Percentiles rank a stretch among this genome's conserved stretches.
These are phyloP conservation scores for Andrena minutula DNA, from an alignment of 2,888 invertebrate species.

Conservation along the genomic window DNA sequence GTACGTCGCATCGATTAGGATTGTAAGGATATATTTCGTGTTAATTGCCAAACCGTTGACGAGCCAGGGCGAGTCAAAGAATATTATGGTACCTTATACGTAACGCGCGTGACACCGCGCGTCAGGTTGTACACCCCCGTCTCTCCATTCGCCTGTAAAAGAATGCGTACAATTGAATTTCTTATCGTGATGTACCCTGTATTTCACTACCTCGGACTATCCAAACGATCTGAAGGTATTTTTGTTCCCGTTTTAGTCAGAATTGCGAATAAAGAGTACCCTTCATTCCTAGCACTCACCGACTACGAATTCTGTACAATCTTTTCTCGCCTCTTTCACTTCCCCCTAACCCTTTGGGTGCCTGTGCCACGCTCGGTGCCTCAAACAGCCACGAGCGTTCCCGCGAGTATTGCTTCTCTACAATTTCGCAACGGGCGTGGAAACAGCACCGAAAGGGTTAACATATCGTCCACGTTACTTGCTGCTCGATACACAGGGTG, in stretches of 20 bases:
- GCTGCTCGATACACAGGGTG: too few relatives aligned
- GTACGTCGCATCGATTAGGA: constrained; percentile 32
- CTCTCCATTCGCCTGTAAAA: constrained; percentile 34
- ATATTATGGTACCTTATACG: constrained; percentile 28
- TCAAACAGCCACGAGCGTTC: too few relatives aligned
- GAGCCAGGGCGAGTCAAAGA: neutral
- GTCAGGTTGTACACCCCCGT: constrained; percentile 34
- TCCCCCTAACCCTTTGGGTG: neutral
- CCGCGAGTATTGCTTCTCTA: too few relatives aligned
- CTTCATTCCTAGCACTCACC: constrained; percentile 44
- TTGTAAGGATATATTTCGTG: constrained; percentile 54
- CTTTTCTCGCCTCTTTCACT: neutral
- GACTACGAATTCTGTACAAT: neutral
- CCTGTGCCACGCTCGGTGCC: neutral
- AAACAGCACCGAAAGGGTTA: too few relatives aligned
- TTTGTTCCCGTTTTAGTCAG: constrained; percentile 40
- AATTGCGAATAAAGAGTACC: constrained; percentile 62
- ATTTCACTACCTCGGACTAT: constrained; percentile 59
- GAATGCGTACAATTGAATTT: constrained; percentile 36
- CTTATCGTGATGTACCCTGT: constrained; percentile 56
- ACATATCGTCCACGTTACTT: too few relatives aligned
- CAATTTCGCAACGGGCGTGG: too few relatives aligned
- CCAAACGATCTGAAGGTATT: constrained; percentile 35
- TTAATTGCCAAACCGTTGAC: constrained; percentile 62
- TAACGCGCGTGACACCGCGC: constrained; percentile 43